Evolutionary conservation across 2,888 invertebrate genomes (phyloP).

Genomic region (Campopleginae sp.): DNA sequence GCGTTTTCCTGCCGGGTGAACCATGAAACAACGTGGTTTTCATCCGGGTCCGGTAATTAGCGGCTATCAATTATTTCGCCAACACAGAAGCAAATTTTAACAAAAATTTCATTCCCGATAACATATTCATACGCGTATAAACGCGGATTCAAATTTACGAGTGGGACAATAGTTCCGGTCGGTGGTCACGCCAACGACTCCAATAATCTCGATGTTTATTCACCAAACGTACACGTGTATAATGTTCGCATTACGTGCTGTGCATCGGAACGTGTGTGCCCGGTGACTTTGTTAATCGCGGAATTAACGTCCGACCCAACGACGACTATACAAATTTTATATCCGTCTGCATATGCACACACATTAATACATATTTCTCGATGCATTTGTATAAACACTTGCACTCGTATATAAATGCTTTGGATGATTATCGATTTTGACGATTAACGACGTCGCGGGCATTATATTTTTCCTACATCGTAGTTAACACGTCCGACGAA

Average conservation of each 20-base stretch:
- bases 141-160: conserved; percentile 21
- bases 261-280: conserved; percentile 38
- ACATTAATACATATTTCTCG: not conserved
- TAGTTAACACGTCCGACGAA: conserved; percentile 1
- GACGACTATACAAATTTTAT: not conserved
- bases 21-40: conserved; percentile 60
- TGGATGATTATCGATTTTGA: conserved; percentile 50
- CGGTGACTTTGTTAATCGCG: conserved; percentile 48
- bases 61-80: conserved; percentile 61
- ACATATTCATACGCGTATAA: not conserved
- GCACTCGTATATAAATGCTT: conserved; percentile 16
- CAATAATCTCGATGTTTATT: conserved; percentile 53
- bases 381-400: not conserved
- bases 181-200: conserved; percentile 37
- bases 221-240: conserved; percentile 30
- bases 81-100: conserved; percentile 38
- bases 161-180: conserved; percentile 48
- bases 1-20: conserved; percentile 47
- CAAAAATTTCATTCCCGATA: conserved; percentile 23
- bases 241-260: conserved; percentile 37
- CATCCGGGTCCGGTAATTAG: conserved; percentile 66
- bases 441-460: conserved; percentile 43
- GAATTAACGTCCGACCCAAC: conserved; percentile 45
- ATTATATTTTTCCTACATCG: conserved; percentile 12
- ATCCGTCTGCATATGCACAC: not conserved